Conservation (phyloP, 2,797 vertebrate genomes). For the Molossus alvarezi region DNA sequence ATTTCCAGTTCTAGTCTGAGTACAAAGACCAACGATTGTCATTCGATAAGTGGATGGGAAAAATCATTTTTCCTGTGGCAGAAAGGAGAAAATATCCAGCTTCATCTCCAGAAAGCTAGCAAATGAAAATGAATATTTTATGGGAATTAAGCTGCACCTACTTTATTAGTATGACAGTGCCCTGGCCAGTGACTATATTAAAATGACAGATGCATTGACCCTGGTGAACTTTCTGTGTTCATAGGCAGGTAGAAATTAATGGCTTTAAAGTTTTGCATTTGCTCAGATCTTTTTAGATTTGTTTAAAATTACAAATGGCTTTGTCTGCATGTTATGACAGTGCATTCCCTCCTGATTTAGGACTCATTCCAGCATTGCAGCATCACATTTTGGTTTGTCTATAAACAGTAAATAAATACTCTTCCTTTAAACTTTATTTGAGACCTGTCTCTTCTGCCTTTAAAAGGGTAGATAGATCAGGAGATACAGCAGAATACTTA, state of each 20-base stretch:
- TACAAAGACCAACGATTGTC: constrained; percentile 46
- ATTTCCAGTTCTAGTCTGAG: constrained; percentile 50
- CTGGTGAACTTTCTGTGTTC: constrained; percentile 39
- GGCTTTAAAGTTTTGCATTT: constrained; percentile 41
- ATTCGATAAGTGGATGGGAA: constrained; percentile 53
- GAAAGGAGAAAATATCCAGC: not conserved
- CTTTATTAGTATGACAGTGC: constrained; percentile 64
- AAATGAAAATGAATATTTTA: constrained; percentile 71
- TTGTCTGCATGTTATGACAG: constrained; percentile 65
- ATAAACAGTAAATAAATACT: constrained; percentile 8
- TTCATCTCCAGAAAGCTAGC: constrained; percentile 61
- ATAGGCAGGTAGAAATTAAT: constrained; percentile 68
- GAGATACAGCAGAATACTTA: not conserved
- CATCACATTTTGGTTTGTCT: constrained; percentile 44
- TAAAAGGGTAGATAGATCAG: not conserved
- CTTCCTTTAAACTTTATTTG: constrained; percentile 59
- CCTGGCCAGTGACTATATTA: constrained; percentile 59
- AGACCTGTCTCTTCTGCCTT: not conserved
- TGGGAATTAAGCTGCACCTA: constrained; percentile 1
- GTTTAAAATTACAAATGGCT: constrained; percentile 41
- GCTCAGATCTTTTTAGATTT: constrained; percentile 40
- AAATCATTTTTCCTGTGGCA: constrained; percentile 37
- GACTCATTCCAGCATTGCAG: not conserved
- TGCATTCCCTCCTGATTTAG: constrained; percentile 48
- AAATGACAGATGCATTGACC: constrained; percentile 70